Conservation (phyloP, 2,113 vertebrate species). For the Orcinus orca region DNA sequence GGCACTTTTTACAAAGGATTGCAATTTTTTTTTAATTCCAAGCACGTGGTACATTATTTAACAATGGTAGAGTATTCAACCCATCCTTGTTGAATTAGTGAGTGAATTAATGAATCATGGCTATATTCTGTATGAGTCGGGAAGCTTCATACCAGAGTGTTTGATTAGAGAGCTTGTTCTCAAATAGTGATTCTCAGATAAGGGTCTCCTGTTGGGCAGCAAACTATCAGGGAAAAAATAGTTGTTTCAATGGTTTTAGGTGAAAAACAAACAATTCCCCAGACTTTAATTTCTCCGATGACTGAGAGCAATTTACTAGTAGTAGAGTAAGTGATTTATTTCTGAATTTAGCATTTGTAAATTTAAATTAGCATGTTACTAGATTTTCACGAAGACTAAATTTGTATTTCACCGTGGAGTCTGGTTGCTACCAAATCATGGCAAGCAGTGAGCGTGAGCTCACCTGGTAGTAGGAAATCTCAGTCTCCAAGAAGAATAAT, state of each 20-base stretch:
- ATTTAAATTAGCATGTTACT: background rate
- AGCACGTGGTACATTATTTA: background rate
- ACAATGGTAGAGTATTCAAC: background rate
- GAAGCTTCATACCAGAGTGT: background rate
- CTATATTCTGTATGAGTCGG: background rate
- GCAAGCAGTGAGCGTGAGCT: background rate
- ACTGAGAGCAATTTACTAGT: background rate
- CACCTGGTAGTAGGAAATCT: background rate
- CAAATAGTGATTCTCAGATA: background rate
- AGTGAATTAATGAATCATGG: background rate
- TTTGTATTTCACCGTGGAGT: background rate
- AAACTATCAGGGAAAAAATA: background rate
- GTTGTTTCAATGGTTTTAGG: background rate
- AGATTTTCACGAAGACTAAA: background rate
- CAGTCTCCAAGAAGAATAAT: background rate
- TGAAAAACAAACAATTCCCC: background rate
- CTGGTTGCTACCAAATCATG: background rate
- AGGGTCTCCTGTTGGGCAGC: background rate
- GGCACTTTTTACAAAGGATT: background rate
- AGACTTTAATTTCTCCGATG: slow-evolving; percentile 6
- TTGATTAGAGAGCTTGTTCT: background rate
- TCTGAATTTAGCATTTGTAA: background rate
- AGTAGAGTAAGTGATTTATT: background rate
- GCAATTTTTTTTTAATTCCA: background rate
- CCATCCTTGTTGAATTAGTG: background rate